phyloP scores from a whole-genome alignment of 1,140 invertebrate species.

The Magallana ariakensis region DNA sequence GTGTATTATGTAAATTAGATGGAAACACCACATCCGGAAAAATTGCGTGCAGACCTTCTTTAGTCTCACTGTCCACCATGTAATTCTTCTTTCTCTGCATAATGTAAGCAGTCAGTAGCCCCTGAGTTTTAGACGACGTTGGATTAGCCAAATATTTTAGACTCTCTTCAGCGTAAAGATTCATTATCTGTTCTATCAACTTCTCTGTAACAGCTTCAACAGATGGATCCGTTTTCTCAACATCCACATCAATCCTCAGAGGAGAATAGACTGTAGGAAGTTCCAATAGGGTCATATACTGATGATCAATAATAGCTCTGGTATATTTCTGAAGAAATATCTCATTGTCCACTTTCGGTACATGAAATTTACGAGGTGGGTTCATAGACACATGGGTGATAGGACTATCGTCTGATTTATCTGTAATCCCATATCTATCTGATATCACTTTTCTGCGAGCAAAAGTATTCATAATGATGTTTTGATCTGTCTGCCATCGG shows the following conservation, averaged over 20 bases:
- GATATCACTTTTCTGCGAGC: neutral
- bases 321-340: neutral
- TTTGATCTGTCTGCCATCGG: conserved; percentile 10
- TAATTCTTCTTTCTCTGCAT: conserved; percentile 25
- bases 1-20: neutral
- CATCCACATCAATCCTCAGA: neutral
- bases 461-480: conserved; percentile 3
- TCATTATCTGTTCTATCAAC: neutral
- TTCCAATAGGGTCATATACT: conserved; percentile 23
- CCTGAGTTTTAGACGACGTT: neutral
- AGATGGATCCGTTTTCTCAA: conserved; percentile 6
- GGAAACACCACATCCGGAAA: neutral
- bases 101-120: neutral
- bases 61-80: neutral
- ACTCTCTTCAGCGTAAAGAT: conserved; percentile 1
- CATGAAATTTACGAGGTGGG: conserved; percentile 6
- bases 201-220: neutral
- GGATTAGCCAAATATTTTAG: neutral
- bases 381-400: conserved; percentile 1
- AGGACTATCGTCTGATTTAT: neutral
- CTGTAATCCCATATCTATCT: neutral
- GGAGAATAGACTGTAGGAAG: neutral
- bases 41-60: conserved; percentile 6
- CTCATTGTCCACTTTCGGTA: conserved; percentile 6
- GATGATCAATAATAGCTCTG: neutral